Evolutionary conservation across 2,888 invertebrate species (phyloP).

Genomic region (Luperina testacea): DNA sequence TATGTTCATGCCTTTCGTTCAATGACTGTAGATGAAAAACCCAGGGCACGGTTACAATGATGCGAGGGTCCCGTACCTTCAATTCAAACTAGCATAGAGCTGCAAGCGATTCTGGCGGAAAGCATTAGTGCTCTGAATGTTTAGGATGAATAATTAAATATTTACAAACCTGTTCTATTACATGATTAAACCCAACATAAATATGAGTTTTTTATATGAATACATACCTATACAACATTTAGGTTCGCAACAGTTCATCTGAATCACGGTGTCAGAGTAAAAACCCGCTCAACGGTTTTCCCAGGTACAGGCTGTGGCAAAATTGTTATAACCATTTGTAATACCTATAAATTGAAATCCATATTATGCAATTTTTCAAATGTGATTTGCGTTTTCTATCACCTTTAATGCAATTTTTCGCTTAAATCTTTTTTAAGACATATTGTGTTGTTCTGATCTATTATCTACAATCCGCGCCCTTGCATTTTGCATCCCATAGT

Average conservation of each 20-base stretch:
- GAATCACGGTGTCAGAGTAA: conserved; percentile 72
- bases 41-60: background rate
- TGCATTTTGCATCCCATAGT: background rate
- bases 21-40: conserved; percentile 25
- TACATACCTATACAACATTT: conserved; percentile 46
- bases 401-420: background rate
- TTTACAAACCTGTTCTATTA: conserved; percentile 15
- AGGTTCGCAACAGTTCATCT: conserved; percentile 67
- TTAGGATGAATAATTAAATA: conserved; percentile 6
- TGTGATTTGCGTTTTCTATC: background rate
- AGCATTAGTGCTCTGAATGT: conserved; percentile 7
- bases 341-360: conserved; percentile 27
- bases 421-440: background rate
- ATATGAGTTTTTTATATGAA: conserved; percentile 29
- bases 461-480: background rate
- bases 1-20: conserved; percentile 27
- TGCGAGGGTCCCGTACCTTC: background rate
- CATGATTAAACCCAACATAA: conserved; percentile 31
- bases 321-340: conserved; percentile 51
- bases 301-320: conserved; percentile 61
- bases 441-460: background rate
- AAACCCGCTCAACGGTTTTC: conserved; percentile 76
- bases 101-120: conserved; percentile 2
- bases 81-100: background rate
- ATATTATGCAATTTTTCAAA: conserved; percentile 15